Percentiles rank a stretch among this genome's conserved stretches.
Evolutionary conservation across 2,113 vertebrate species (phyloP).

Genomic region (Piaya cayana): DNA sequence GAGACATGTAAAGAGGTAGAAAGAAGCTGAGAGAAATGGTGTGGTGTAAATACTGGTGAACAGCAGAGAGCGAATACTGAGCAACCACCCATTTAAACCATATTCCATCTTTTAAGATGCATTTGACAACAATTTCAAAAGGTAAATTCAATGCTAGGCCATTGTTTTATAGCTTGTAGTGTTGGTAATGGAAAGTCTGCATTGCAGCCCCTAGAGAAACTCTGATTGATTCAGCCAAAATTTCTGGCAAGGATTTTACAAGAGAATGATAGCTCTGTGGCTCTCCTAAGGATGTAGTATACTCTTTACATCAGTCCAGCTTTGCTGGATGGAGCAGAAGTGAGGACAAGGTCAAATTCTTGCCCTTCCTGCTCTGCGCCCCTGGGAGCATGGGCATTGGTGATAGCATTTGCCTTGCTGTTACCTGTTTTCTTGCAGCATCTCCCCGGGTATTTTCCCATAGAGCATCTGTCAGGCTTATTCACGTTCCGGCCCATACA

Average conservation of each 20-base stretch:
- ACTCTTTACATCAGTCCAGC: not conserved
- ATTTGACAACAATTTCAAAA: not conserved
- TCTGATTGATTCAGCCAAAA: not conserved
- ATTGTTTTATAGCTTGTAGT: not conserved
- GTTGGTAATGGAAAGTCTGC: not conserved
- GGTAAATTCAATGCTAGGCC: not conserved
- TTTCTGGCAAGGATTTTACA: not conserved
- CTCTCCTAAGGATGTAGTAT: not conserved
- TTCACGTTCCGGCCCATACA: not conserved
- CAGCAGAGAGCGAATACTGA: not conserved
- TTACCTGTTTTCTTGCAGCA: not conserved
- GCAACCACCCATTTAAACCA: not conserved
- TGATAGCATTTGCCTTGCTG: not conserved
- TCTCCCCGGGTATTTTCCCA: not conserved
- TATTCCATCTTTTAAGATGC: not conserved
- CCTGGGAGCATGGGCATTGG: accelerated
- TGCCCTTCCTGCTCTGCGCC: not conserved
- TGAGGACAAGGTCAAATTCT: not conserved
- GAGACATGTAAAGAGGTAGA: not conserved
- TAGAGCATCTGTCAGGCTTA: not conserved
- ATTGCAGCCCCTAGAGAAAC: not conserved
- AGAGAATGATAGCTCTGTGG: not conserved
- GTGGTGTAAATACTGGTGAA: not conserved
- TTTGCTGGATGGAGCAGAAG: constrained; percentile 13
- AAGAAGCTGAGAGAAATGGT: not conserved